These are phyloP conservation scores for Passer domesticus DNA, from an alignment of 2,113 vertebrate genomes.

Conservation along the genomic window DNA sequence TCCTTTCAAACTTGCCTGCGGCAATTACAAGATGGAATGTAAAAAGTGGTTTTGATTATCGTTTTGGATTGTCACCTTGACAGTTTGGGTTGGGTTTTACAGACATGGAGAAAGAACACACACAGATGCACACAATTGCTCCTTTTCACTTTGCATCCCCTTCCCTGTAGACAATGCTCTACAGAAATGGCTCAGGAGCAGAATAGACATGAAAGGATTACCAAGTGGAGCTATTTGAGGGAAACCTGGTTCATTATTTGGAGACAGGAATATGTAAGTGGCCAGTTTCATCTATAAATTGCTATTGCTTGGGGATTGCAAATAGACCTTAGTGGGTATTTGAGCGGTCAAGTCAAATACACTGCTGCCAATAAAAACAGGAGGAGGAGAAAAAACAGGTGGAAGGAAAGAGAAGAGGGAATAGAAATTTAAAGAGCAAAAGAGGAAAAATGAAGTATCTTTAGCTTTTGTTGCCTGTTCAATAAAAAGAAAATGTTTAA, in stretches of 20 bases:
- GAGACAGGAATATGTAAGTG: constrained; percentile 33
- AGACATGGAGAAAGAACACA: constrained; percentile 72
- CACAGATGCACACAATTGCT: constrained; percentile 36
- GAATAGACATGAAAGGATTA: constrained; percentile 75
- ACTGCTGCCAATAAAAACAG: background rate
- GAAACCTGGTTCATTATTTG: constrained; percentile 37
- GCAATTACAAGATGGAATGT: constrained; percentile 81
- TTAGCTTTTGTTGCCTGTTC: background rate
- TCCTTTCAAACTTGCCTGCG: constrained; percentile 81
- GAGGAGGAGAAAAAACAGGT: background rate
- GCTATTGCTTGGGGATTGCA: background rate
- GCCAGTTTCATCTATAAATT: constrained; percentile 24
- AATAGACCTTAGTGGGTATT: background rate
- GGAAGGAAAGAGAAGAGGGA: background rate
- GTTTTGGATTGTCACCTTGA: constrained; percentile 85
- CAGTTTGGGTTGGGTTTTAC: constrained; percentile 78
- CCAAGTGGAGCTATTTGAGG: constrained; percentile 41
- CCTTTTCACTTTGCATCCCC: constrained; percentile 62
- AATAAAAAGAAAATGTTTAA: background rate
- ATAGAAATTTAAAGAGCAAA: background rate
- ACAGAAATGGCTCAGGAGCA: constrained; percentile 68
- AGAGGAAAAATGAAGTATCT: background rate
- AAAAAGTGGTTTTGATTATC: constrained; percentile 85
- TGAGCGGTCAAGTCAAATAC: background rate
- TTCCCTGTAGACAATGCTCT: constrained; percentile 68